These are phyloP conservation scores for Eurois occulta DNA, from an alignment of 2,888 invertebrate genomes.

Conservation along the genomic window DNA sequence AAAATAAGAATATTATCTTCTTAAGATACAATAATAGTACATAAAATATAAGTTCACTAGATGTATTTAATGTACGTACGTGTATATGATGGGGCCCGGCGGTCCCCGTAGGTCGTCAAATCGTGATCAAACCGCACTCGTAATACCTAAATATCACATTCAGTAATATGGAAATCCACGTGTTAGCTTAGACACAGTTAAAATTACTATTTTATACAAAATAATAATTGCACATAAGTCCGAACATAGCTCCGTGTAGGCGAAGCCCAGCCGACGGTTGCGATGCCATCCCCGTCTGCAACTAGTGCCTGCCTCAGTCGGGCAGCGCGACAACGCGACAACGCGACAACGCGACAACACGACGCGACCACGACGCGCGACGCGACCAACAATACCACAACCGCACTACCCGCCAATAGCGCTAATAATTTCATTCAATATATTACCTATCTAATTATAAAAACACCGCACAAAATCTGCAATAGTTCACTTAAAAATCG, in stretches of 20 bases:
- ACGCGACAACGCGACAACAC: constrained; percentile 23
- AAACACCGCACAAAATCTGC: constrained; percentile 90
- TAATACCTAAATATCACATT: constrained; percentile 91
- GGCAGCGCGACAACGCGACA: constrained; percentile 26
- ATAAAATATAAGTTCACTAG: constrained; percentile 90
- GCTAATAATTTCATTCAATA: constrained; percentile 90
- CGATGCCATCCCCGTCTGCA: constrained; percentile 70
- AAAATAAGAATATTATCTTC: constrained; percentile 90
- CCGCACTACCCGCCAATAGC: constrained; percentile 84
- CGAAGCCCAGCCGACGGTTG: constrained; percentile 76
- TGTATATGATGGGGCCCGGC: constrained; percentile 79
- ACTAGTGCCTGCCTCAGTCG: constrained; percentile 69
- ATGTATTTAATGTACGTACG: constrained; percentile 87
- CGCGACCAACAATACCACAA: constrained; percentile 73
- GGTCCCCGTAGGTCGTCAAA: constrained; percentile 76
- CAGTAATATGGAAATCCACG: constrained; percentile 91
- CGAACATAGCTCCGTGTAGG: constrained; percentile 82
- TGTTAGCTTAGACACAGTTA: constrained; percentile 90
- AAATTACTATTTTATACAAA: constrained; percentile 90
- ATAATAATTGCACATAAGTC: constrained; percentile 91
- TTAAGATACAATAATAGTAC: constrained; percentile 90
- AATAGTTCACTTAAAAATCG: constrained; percentile 90
- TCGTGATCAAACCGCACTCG: constrained; percentile 86
- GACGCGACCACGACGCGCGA: constrained; percentile 27
- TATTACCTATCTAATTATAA: constrained; percentile 91